Percentiles rank a stretch among this genome's conserved stretches.
Conservation (phyloP, 2,888 invertebrate species). For the Meta bourneti region DNA sequence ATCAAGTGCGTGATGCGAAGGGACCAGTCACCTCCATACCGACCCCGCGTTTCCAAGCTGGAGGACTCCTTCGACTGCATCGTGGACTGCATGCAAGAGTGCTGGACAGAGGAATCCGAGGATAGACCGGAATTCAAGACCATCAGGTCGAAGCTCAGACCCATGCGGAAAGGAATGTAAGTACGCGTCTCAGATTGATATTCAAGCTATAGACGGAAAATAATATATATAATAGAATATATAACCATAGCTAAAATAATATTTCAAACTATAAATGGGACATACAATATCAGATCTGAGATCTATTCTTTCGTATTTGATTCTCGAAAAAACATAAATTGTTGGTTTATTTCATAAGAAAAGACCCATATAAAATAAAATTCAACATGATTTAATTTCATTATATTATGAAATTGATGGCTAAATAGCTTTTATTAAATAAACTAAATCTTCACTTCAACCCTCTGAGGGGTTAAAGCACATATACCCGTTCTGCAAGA, state of each 20-base stretch:
- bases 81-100: conserved; percentile 80
- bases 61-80: conserved; percentile 84
- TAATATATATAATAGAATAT: background rate
- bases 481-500: too few relatives aligned
- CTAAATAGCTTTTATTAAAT: too few relatives aligned
- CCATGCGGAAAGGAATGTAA: conserved; percentile 82
- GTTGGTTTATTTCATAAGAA: too few relatives aligned
- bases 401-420: too few relatives aligned
- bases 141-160: conserved; percentile 81
- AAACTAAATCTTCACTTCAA: too few relatives aligned
- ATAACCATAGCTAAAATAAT: background rate
- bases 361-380: too few relatives aligned
- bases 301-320: background rate
- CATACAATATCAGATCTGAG: too few relatives aligned
- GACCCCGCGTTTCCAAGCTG: conserved; percentile 89
- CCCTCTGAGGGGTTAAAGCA: too few relatives aligned
- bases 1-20: conserved; percentile 79
- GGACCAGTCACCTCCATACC: conserved; percentile 80
- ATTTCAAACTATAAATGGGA: too few relatives aligned
- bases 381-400: too few relatives aligned
- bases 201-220: too few relatives aligned
- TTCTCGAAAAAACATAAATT: too few relatives aligned
- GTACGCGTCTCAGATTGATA: conserved; percentile 75
- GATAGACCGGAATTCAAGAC: conserved; percentile 82
- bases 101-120: conserved; percentile 82